Percentiles rank a stretch among this genome's conserved stretches.
Evolutionary conservation across 1,140 invertebrate species (phyloP).

Genomic region (Idris sp.): DNA sequence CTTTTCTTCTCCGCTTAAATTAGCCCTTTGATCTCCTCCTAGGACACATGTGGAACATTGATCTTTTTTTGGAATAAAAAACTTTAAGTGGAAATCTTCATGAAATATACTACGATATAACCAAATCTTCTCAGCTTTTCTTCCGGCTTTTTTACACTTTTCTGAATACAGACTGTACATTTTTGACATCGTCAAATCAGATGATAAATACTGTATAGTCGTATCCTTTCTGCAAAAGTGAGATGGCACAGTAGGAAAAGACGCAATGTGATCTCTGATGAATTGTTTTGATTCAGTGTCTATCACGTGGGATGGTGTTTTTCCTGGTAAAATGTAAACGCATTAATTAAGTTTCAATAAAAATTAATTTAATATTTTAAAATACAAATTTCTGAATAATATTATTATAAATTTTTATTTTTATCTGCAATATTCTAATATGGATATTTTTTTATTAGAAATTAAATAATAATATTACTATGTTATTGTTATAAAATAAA

Average conservation of each 20-base stretch:
- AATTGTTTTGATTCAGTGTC: background rate
- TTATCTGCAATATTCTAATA: too few species aligned
- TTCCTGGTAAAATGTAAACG: too few species aligned
- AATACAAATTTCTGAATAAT: too few species aligned
- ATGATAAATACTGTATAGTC: background rate
- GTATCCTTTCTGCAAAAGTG: background rate
- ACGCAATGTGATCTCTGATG: constrained; percentile 1
- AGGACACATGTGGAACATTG: background rate
- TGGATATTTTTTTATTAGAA: too few species aligned
- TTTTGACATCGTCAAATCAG: background rate
- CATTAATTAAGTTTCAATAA: too few species aligned
- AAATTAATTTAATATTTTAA: too few species aligned
- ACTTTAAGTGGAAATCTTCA: background rate
- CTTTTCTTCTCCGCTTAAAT: background rate
- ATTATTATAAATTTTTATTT: too few species aligned
- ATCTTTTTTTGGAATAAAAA: constrained; percentile 3
- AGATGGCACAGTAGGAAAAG: background rate
- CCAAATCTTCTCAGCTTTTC: background rate
- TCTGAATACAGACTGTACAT: constrained; percentile 1
- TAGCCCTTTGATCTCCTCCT: background rate
- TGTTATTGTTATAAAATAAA: too few species aligned
- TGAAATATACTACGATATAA: background rate
- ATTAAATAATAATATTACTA: too few species aligned
- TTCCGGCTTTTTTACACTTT: background rate
- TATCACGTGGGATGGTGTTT: background rate